Evolutionary conservation across 2,113 vertebrate genomes (phyloP).

Genomic region (Platysteira castanea): DNA sequence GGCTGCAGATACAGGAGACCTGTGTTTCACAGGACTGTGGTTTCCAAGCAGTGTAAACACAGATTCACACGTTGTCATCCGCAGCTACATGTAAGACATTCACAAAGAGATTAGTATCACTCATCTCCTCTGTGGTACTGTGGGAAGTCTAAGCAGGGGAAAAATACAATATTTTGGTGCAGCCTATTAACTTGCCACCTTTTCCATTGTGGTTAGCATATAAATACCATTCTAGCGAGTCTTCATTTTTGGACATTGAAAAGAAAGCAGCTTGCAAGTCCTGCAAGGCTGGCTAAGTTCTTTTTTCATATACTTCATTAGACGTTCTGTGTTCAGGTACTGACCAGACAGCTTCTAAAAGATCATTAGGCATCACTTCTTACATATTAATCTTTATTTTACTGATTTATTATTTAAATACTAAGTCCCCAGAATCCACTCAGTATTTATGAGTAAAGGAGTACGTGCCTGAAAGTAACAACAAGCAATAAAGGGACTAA

Average conservation of each 20-base stretch:
- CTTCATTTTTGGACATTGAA: neutral
- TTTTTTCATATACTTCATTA: neutral
- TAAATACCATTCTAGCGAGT: neutral
- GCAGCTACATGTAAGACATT: neutral
- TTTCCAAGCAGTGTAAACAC: neutral
- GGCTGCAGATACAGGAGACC: neutral
- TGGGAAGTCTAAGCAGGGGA: neutral
- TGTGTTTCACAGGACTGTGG: neutral
- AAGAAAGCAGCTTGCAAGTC: neutral
- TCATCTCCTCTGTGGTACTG: neutral
- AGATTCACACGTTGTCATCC: neutral
- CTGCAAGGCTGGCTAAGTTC: neutral
- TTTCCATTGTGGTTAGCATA: neutral
- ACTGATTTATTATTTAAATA: neutral
- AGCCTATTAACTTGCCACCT: neutral
- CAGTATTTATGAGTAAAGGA: neutral
- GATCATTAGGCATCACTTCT: neutral
- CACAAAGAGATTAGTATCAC: neutral
- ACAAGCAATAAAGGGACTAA: constrained; percentile 15
- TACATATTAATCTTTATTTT: neutral
- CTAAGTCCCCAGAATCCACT: neutral
- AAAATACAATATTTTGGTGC: neutral
- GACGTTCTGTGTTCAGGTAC: neutral
- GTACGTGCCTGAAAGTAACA: constrained; percentile 12
- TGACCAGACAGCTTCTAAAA: neutral